Conservation (phyloP, 2,113 vertebrate species). For the Recurvirostra avosetta region DNA sequence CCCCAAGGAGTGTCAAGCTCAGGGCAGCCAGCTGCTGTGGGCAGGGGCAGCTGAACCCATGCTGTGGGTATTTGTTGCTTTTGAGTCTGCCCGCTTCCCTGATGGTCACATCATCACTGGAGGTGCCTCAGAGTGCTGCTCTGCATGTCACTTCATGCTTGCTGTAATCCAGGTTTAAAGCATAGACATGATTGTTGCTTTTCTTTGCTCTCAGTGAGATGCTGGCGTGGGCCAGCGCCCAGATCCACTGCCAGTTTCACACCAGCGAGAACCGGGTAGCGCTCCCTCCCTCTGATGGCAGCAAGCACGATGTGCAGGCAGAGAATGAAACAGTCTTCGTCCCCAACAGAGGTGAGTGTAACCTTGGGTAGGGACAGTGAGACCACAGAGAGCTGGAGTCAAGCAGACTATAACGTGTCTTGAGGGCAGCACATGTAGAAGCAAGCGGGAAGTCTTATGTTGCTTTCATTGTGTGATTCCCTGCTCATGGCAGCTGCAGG, state of each 20-base stretch:
- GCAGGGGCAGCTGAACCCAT: background rate
- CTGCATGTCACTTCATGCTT: background rate
- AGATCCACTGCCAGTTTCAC: conserved; percentile 98
- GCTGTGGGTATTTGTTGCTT: background rate
- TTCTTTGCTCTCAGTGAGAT: conserved; percentile 82
- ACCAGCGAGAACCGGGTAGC: conserved; percentile 90
- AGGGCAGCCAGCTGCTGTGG: background rate
- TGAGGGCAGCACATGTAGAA: rapidly evolving
- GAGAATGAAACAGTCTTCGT: conserved; percentile 95
- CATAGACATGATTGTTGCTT: background rate
- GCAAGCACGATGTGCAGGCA: conserved; percentile 92
- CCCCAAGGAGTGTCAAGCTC: rapidly evolving
- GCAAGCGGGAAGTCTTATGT: rapidly evolving
- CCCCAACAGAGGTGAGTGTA: conserved; percentile 89
- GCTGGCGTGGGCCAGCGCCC: conserved; percentile 95
- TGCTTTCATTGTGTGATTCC: background rate
- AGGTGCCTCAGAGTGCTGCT: background rate
- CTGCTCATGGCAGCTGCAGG: background rate
- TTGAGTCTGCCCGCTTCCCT: background rate
- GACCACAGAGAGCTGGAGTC: background rate
- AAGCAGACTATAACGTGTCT: background rate
- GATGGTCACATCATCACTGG: rapidly evolving
- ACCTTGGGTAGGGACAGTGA: rapidly evolving
- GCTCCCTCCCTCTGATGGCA: conserved; percentile 83
- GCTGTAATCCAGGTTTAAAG: background rate